Evolutionary conservation across 2,797 vertebrate genomes (phyloP).

Genomic region (Eulemur albifrons): DNA sequence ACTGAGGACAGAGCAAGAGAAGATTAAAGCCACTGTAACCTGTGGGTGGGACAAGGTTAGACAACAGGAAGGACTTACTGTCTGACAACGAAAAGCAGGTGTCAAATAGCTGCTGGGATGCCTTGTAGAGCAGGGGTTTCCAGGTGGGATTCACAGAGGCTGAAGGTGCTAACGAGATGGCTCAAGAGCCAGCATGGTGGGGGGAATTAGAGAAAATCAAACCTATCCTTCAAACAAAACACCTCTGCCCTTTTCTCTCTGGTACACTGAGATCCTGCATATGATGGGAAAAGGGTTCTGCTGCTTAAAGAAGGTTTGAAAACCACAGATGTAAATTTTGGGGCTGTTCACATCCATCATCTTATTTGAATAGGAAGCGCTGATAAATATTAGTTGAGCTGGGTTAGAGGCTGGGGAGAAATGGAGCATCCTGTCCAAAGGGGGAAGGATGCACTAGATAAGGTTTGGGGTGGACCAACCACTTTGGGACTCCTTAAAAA

Average conservation of each 20-base stretch:
- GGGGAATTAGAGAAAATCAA: background rate
- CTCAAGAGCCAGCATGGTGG: background rate
- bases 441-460: background rate
- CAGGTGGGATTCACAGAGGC: background rate
- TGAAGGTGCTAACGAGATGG: background rate
- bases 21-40: background rate
- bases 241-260: background rate
- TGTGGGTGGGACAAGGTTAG: background rate
- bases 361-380: background rate
- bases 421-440: background rate
- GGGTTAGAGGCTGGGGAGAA: background rate
- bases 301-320: background rate
- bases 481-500: background rate
- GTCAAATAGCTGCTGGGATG: background rate
- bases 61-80: background rate
- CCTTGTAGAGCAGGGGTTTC: background rate
- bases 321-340: background rate
- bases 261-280: background rate
- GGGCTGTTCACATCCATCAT: background rate
- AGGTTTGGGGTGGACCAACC: background rate
- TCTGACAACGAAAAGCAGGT: background rate
- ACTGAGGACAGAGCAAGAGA: background rate
- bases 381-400: background rate
- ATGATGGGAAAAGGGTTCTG: background rate
- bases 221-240: background rate